Conservation (phyloP, 2,888 invertebrate species). For the Dicyrtoma fusca region DNA sequence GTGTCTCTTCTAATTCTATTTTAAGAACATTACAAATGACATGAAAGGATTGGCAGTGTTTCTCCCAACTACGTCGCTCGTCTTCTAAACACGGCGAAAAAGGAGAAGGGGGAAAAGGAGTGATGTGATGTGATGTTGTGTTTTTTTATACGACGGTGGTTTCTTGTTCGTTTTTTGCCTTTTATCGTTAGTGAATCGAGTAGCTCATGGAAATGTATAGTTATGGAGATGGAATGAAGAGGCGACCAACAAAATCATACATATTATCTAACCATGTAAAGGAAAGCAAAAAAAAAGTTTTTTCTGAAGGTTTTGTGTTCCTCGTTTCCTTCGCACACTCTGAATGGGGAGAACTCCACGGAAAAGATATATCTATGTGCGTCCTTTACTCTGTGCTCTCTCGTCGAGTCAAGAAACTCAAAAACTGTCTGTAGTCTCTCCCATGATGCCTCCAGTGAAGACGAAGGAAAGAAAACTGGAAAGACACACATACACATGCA, state of each 20-base stretch:
- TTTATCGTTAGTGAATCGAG: conserved; percentile 19
- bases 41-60: conserved; percentile 20
- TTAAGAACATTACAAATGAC: conserved; percentile 6
- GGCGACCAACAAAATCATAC: conserved; percentile 4
- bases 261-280: background rate
- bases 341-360: background rate
- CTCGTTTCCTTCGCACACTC: background rate
- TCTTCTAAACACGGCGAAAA: background rate
- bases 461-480: background rate
- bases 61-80: background rate
- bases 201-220: background rate
- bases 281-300: background rate
- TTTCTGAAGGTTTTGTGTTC: background rate
- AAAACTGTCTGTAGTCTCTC: background rate
- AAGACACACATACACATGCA: conserved; percentile 13
- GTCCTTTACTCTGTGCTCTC: too few species aligned
- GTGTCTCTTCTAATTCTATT: too few species aligned
- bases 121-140: background rate
- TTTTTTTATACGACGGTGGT: background rate
- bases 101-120: background rate
- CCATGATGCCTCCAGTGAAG: background rate
- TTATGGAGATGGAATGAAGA: background rate
- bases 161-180: conserved; percentile 23
- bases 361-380: too few species aligned
- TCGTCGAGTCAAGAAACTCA: background rate